These are phyloP conservation scores for Antheraea mylitta DNA, from an alignment of 1,140 invertebrate genomes.

Conservation along the genomic window DNA sequence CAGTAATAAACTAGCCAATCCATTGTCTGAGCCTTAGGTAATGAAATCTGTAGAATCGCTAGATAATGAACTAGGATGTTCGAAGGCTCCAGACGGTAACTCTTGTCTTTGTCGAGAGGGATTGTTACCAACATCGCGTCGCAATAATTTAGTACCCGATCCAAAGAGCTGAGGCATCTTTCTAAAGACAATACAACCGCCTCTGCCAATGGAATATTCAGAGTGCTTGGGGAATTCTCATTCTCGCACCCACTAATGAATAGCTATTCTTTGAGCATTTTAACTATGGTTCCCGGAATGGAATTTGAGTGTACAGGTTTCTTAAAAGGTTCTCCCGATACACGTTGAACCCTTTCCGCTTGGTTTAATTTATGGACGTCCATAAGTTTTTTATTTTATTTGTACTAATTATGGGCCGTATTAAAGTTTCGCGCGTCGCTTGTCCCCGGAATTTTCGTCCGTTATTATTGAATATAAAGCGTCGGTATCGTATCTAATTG, in stretches of 20 bases:
- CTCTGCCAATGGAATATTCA: constrained; percentile 68
- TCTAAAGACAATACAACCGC: constrained; percentile 74
- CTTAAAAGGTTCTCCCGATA: constrained; percentile 74
- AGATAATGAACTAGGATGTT: constrained; percentile 67
- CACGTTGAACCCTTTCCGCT: constrained; percentile 69
- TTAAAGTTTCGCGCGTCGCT: constrained; percentile 54
- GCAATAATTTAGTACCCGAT: constrained; percentile 67
- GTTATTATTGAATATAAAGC: constrained; percentile 14
- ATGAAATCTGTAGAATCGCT: constrained; percentile 55
- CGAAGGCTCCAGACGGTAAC: constrained; percentile 32
- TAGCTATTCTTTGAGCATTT: constrained; percentile 77
- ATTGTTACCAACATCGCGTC: constrained; percentile 44
- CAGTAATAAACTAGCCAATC: constrained; percentile 30
- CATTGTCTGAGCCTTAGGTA: constrained; percentile 43
- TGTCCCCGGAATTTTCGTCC: constrained; percentile 20
- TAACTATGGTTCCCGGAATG: constrained; percentile 75
- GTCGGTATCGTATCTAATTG: constrained; percentile 31
- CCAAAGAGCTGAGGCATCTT: constrained; percentile 58
- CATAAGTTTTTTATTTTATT: constrained; percentile 61
- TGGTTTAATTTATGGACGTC: constrained; percentile 69
- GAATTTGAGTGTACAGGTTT: constrained; percentile 74
- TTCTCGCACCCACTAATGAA: constrained; percentile 78
- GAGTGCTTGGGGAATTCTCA: constrained; percentile 73
- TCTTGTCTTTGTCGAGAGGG: constrained; percentile 37
- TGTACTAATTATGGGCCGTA: constrained; percentile 67